Percentiles rank a stretch among this genome's conserved stretches.
These are phyloP conservation scores for Caretta caretta DNA, from an alignment of 2,113 vertebrate genomes.

Conservation along the genomic window DNA sequence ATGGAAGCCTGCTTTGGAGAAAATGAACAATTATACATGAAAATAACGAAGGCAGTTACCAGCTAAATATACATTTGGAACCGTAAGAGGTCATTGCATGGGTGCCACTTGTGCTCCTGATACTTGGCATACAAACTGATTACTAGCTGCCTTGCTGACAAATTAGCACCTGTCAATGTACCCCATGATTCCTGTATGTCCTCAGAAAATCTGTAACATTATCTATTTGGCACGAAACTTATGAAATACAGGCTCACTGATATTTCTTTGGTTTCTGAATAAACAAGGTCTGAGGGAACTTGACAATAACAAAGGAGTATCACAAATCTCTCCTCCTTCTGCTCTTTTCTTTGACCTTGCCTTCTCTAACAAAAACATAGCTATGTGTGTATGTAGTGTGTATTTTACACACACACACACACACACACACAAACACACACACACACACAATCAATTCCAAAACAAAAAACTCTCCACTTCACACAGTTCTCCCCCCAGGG, in stretches of 20 bases:
- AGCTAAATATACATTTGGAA: not conserved
- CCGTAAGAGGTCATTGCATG: not conserved
- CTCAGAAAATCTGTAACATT: not conserved
- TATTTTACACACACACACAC: too few relatives aligned
- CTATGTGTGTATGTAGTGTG: not conserved
- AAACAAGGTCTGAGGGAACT: not conserved
- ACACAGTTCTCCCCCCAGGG: not conserved
- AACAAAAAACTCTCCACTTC: not conserved
- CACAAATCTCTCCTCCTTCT: not conserved
- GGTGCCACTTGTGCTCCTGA: not conserved
- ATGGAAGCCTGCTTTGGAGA: not conserved
- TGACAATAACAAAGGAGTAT: not conserved
- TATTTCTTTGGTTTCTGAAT: not conserved
- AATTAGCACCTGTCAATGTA: not conserved
- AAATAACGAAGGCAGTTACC: not conserved
- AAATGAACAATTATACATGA: conserved; percentile 16
- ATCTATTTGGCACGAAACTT: not conserved
- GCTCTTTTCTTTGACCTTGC: not conserved
- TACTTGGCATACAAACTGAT: not conserved
- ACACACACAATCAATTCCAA: too few relatives aligned
- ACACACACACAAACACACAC: not conserved
- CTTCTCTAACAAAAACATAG: not conserved
- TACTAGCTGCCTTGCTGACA: not conserved
- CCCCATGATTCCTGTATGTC: not conserved
- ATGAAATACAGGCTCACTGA: not conserved